Evolutionary conservation across 1,140 invertebrate genomes (phyloP).

Genomic region (Batillaria attramentaria): DNA sequence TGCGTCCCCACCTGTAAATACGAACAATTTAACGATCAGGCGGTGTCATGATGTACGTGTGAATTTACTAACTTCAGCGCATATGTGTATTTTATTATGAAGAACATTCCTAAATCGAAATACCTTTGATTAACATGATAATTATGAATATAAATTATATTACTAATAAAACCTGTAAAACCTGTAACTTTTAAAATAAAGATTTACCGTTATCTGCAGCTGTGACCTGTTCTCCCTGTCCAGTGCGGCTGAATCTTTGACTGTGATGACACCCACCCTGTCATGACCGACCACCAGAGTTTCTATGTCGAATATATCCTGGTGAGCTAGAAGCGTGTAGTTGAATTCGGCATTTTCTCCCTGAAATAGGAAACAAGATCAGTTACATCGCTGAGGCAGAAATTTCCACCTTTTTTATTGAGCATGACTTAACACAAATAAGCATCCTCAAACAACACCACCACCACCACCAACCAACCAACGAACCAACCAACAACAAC

Average conservation of each 20-base stretch:
- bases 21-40: neutral
- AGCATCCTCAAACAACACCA: neutral
- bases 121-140: neutral
- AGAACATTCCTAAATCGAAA: too few species aligned
- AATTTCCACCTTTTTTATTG: too few species aligned
- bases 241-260: neutral
- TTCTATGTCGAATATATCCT: neutral
- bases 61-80: neutral
- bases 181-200: too few species aligned
- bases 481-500: neutral
- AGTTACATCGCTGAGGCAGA: too few species aligned
- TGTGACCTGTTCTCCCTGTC: neutral
- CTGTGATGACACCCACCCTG: neutral
- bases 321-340: neutral
- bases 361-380: neutral
- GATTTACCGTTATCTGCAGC: neutral
- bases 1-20: neutral
- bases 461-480: neutral
- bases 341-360: neutral
- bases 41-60: neutral
- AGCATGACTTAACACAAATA: neutral
- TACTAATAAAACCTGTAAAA: neutral
- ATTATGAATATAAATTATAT: too few species aligned
- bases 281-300: neutral
- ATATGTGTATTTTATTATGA: neutral